Conservation (phyloP, 2,113 vertebrate species). For the Chunga burmeisteri region DNA sequence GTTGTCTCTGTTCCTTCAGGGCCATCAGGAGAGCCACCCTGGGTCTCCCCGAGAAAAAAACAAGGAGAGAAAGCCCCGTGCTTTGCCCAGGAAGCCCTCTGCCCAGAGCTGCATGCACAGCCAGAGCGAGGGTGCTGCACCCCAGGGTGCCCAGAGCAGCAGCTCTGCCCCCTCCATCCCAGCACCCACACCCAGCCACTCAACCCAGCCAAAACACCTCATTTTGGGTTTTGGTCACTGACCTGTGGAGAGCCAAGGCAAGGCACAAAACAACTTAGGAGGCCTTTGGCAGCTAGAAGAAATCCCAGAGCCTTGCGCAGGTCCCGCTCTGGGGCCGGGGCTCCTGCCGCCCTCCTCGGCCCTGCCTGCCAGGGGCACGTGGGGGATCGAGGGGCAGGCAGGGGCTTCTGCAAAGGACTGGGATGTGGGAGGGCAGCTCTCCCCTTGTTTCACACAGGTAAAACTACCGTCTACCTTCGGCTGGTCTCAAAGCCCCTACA, state of each 20-base stretch:
- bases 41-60: background rate
- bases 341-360: background rate
- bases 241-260: background rate
- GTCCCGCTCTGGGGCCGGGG: fast-evolving
- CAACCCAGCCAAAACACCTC: fast-evolving
- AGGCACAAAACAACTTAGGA: background rate
- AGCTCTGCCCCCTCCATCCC: background rate
- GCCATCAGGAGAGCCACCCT: background rate
- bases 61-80: fast-evolving
- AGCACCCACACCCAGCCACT: fast-evolving
- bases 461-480: no score
- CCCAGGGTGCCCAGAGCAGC: background rate
- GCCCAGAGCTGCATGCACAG: background rate
- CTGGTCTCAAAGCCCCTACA: background rate
- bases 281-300: background rate
- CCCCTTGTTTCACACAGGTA: background rate
- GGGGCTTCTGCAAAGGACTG: background rate
- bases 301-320: background rate
- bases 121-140: background rate
- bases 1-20: background rate
- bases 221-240: background rate
- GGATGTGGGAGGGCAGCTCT: background rate
- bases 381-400: fast-evolving
- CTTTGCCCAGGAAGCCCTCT: background rate
- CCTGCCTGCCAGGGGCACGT: fast-evolving